Evolutionary conservation across 2,113 vertebrate genomes (phyloP), one percentile per base, ranked within the genome.

Genomic region (Philantomba maxwellii): DNA sequence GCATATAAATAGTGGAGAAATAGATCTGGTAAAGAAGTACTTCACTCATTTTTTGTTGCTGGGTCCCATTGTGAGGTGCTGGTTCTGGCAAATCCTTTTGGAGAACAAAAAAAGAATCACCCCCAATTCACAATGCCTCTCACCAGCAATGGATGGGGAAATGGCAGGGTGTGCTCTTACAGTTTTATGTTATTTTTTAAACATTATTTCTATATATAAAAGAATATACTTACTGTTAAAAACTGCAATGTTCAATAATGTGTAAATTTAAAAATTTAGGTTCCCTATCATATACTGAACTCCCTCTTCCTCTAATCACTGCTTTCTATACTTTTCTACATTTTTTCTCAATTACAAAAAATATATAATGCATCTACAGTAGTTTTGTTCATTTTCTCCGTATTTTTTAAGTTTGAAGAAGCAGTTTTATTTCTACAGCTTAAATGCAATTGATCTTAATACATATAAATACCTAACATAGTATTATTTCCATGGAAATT

Each of bases 341-440:
- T 66, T 95, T 92, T 73, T 93, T 75, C 39, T 95, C 60, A 88
- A 53, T 95, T 96, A 55, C 33, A 93, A 82, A 96, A 91, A 89
- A 70, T 39, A 83, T 30, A 53, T 33, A 77, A 64, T 95, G 49
- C 17, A 87, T 92, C 49, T 88, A 75, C 2, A 14, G 47, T 43
- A 93, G 39, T 93, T 94, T 66, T 81, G 84, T 26, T 94, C 47
- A 89, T 47, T 73, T 91, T 87, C 66, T 92, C 28, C 26, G 0
- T 92, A 73, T 87, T 96, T 70, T 78, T 97, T 70, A 84, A 88
- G 77, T 57, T 45, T 89, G 55, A 96, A 47, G 39, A 96, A 92
- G 11, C 33, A 93, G 14, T 95, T 94, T 80, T 84, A 82, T 47
- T 94, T 92, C 86, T 82, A 75, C 7, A 94, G 53, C 53, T 90